Base-by-base conservation (phyloP, 2,888 invertebrate genomes). In the Timandra comae region DNA sequence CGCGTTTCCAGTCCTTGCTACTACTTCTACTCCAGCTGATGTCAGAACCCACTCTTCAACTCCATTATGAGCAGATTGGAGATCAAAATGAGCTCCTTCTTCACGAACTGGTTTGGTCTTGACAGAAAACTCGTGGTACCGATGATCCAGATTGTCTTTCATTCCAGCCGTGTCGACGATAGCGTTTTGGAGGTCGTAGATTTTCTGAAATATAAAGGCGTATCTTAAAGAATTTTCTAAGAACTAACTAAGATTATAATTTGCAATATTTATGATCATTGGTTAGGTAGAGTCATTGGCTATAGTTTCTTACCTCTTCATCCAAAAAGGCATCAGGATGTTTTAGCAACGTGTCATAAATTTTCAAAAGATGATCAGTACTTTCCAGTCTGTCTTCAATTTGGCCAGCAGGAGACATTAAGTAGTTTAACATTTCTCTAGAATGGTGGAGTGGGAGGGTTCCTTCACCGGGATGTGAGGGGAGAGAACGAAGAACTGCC, bases 291-390 rank as follows among this genome's bases (percentile, higher is more conserved):
- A n/a, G n/a, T n/a, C n/a, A n/a, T n/a, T n/a, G n/a, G n/a, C n/a
- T n/a, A n/a, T n/a, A n/a, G n/a, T n/a, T 16, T 16, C 1, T 69
- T 67, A 94, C 94, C 88, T 91, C 88, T 71, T 91, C 90, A 74
- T 90, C 91, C 39, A 93, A 87, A 49, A 94, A 88, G 7, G 93
- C 90, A 53, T 90, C 86, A 19, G 88, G 88, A 50, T 82, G 72
- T 40, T 68, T 74, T 26, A 85, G 43, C 22, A 85, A 48, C 5
- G 63, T 70, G 19, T 84, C 79, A 29, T 65, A 82, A 20, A 84
- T 89, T 54, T 87, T 88, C 47, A 93, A 73, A 29, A 94, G 84
- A 48, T 88, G 87, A 63, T 91, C 90, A 23, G 91, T 82, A 44
- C 93, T 90, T 36, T 88, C 88, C 21, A 72, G 29, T 16, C 69